Base-by-base conservation (phyloP, 1,140 invertebrate species). In the Cotesia vestalis region DNA sequence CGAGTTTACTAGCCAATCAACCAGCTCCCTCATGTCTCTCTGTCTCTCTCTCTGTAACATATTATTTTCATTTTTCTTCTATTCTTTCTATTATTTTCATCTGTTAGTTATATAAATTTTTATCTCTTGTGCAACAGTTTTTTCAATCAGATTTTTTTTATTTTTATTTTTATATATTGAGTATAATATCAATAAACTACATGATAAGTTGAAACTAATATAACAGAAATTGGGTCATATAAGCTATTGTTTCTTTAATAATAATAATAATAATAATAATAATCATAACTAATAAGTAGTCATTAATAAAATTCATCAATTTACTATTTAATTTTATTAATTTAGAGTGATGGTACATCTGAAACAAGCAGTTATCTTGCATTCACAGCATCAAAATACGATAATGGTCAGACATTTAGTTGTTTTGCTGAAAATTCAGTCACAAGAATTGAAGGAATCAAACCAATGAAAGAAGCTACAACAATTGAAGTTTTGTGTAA, bases 391-490 rank as follows among this genome's bases (percentile, higher is more conserved):
- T 91, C 91, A 1, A 89, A 94, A 35, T 94, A 91, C 80, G 95
- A 96, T 83, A 95, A 97, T 83, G 91, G 91, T 36, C 91, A 73
- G 90, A 85, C 89, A 59, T 92, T 97, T 75, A 89, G 91, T 52
- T 97, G 95, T 81, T 90, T 92, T 80, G 94, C 92, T 0, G 90
- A 92, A 76, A 97, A 97, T 85, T 87, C 91, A 59, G 94, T 97
- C 12, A 93, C 92, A 81, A 86, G 89, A 71, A 88, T 91, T 4
- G 90, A 91, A 71, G 89, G 90, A 9, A 91, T 94, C 74, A 90
- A 91, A 73, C 92, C 93, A 0, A 90, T 95, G 79, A 88, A 91
- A 67, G 89, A 90, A 36, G 88, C 89, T 1, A 86, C 90, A 9
- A 90, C 90, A 60, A 87, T 96, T 63, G 92, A 95, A 88, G 93